Conservation (phyloP, 1,140 invertebrate genomes). For the Hypsibius dujardini region DNA sequence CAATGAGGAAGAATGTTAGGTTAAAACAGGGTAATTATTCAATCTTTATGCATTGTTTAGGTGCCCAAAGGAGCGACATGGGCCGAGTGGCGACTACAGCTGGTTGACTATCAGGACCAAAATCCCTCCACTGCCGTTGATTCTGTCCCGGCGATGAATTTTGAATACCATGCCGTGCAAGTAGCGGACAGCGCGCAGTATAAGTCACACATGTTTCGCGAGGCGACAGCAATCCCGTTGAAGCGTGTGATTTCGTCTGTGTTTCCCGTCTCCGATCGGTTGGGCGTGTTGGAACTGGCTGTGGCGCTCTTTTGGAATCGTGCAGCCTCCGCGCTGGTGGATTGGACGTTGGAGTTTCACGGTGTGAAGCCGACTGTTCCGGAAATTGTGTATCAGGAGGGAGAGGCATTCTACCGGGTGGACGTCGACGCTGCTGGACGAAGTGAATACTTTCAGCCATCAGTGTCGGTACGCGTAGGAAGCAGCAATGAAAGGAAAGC, state of each 20-base stretch:
- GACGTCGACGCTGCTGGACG: not conserved
- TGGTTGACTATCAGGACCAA: not conserved
- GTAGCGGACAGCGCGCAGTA: not conserved
- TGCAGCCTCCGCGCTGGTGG: not conserved
- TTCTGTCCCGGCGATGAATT: not conserved
- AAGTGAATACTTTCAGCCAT: conserved; percentile 3
- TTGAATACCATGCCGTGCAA: conserved; percentile 16
- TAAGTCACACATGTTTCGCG: conserved; percentile 1
- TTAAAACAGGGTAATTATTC: no score
- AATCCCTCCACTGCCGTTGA: not conserved
- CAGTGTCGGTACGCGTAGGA: not conserved
- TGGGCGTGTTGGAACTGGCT: conserved; percentile 5
- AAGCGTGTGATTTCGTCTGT: not conserved
- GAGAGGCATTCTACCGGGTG: conserved; percentile 9
- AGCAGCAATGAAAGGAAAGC: not conserved
- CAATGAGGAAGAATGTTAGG: no score
- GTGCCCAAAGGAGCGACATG: not conserved
- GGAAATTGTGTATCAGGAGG: conserved; percentile 15
- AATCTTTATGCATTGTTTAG: no score
- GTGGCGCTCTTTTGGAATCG: conserved; percentile 7
- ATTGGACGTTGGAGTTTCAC: conserved; percentile 11
- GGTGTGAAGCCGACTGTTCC: conserved; percentile 7
- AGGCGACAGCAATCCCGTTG: not conserved
- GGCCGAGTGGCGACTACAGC: conserved; percentile 11
- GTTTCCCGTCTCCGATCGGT: conserved; percentile 6